These are phyloP conservation scores for Osmerus eperlanus DNA, from an alignment of 2,113 vertebrate genomes.

Conservation along the genomic window DNA sequence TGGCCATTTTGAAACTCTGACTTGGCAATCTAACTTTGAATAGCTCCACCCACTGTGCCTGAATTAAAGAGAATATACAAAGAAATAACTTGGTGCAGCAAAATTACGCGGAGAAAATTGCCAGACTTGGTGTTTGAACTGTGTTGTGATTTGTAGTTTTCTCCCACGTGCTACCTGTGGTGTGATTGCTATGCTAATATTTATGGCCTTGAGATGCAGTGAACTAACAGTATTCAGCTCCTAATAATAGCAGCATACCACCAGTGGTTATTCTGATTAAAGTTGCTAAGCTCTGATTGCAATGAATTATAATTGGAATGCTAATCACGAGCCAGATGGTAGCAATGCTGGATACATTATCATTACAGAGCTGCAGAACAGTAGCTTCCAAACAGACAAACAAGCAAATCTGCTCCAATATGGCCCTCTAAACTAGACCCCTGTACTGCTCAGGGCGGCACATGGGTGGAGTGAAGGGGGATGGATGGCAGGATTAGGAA, in stretches of 20 bases:
- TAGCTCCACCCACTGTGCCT: too few relatives aligned
- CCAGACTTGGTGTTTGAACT: too few relatives aligned
- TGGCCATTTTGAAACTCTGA: too few relatives aligned
- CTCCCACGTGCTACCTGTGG: background rate
- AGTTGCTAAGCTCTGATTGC: slow-evolving; percentile 49
- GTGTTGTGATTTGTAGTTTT: too few relatives aligned
- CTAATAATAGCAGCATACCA: slow-evolving; percentile 39
- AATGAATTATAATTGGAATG: slow-evolving; percentile 60
- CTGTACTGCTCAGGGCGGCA: slow-evolving; percentile 56
- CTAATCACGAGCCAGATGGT: slow-evolving; percentile 64
- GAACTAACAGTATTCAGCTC: slow-evolving; percentile 9
- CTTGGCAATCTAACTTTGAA: too few relatives aligned
- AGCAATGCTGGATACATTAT: slow-evolving; percentile 55
- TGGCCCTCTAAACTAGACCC: slow-evolving; percentile 57
- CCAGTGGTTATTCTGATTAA: slow-evolving; percentile 50
- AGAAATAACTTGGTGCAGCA: too few relatives aligned
- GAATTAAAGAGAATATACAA: too few relatives aligned
- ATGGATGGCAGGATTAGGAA: slow-evolving; percentile 70
- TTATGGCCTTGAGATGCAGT: slow-evolving; percentile 3
- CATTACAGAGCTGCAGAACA: slow-evolving; percentile 50
- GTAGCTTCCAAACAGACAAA: slow-evolving; percentile 62
- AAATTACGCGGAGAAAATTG: too few relatives aligned
- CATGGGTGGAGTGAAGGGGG: slow-evolving; percentile 58
- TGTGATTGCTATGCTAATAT: slow-evolving; percentile 4
- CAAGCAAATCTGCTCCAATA: slow-evolving; percentile 56